Conservation (phyloP, 1,140 invertebrate species). For the Sycobia sp. region DNA sequence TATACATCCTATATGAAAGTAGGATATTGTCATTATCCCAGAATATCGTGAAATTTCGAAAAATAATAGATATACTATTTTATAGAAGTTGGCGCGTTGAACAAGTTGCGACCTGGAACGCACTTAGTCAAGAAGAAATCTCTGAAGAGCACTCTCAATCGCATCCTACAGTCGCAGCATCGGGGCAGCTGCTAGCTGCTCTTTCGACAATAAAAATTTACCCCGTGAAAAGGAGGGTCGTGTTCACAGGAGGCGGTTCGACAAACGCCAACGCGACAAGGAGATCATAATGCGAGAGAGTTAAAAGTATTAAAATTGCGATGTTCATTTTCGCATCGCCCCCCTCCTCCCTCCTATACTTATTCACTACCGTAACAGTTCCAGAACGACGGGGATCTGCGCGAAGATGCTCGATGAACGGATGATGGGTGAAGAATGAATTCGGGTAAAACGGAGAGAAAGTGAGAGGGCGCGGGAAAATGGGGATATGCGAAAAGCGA, state of each 20-base stretch:
- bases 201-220: conserved; percentile 26
- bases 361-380: background rate
- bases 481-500: too few relatives aligned
- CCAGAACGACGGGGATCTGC: background rate
- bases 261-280: conserved; percentile 33
- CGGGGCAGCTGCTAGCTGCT: too few relatives aligned
- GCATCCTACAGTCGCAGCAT: background rate
- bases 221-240: conserved; percentile 1
- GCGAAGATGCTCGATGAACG: too few relatives aligned
- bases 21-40: too few relatives aligned
- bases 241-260: background rate
- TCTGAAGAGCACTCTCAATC: conserved; percentile 8
- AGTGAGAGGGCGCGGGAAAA: too few relatives aligned
- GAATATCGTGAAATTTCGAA: too few relatives aligned
- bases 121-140: conserved; percentile 4
- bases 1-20: too few relatives aligned
- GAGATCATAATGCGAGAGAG: conserved; percentile 53
- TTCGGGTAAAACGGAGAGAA: too few relatives aligned
- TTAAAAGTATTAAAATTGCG: conserved; percentile 61
- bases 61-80: too few relatives aligned
- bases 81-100: too few relatives aligned
- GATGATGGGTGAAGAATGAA: too few relatives aligned
- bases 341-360: background rate
- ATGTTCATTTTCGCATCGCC: conserved; percentile 39
- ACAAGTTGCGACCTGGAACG: too few relatives aligned